These are phyloP conservation scores for Sus scrofa DNA, from an alignment of 2,113 vertebrate species.

Conservation along the genomic window DNA sequence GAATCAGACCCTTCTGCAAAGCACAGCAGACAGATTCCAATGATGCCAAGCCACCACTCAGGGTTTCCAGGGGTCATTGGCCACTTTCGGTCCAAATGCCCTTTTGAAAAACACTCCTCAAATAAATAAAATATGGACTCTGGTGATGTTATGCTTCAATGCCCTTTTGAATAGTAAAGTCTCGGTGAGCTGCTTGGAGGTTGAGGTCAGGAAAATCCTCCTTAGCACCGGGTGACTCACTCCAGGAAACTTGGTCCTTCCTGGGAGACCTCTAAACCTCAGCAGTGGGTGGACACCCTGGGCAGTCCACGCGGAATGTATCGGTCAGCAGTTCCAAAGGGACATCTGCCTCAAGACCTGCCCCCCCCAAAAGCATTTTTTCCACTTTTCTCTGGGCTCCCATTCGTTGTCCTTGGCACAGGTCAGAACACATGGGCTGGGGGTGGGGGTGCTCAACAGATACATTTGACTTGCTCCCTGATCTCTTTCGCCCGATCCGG, in stretches of 20 bases:
- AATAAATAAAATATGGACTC: neutral
- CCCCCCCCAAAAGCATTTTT: neutral
- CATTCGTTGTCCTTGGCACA: neutral
- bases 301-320: neutral
- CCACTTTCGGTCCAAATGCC: neutral
- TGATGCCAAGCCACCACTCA: neutral
- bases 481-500: too few species aligned
- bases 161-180: neutral
- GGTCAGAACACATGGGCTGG: neutral
- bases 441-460: neutral
- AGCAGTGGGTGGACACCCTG: neutral
- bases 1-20: neutral
- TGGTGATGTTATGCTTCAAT: neutral
- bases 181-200: constrained; percentile 22
- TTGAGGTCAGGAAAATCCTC: constrained; percentile 3
- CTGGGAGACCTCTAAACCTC: neutral
- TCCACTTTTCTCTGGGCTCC: neutral
- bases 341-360: neutral
- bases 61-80: neutral
- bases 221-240: neutral
- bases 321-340: neutral
- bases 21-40: neutral
- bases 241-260: neutral
- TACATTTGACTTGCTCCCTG: neutral
- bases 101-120: constrained; percentile 4